phyloP scores from a whole-genome alignment of 1,140 invertebrate species.

The Hormaphis cornu region DNA sequence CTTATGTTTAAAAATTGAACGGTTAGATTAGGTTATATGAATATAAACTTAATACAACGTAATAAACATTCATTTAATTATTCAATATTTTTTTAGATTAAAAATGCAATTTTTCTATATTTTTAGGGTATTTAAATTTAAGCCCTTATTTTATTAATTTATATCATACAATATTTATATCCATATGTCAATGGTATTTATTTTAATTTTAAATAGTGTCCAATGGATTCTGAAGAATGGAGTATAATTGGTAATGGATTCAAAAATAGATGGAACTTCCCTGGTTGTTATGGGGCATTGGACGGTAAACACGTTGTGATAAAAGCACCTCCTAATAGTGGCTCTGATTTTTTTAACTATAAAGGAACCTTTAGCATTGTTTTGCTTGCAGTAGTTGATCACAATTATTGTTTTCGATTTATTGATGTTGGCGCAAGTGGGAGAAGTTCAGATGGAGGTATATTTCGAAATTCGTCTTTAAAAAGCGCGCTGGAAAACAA shows the following conservation, averaged over 20 bases:
- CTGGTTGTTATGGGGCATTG: constrained; percentile 40
- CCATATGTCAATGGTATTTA: too few relatives aligned
- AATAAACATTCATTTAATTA: too few relatives aligned
- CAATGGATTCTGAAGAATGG: constrained; percentile 39
- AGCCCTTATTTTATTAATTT: too few relatives aligned
- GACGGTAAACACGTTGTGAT: constrained; percentile 43
- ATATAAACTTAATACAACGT: too few relatives aligned
- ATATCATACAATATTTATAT: too few relatives aligned
- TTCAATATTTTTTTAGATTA: too few relatives aligned
- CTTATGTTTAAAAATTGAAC: too few relatives aligned
- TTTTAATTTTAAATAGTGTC: too few relatives aligned
- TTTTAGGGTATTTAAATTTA: too few relatives aligned
- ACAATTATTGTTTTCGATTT: constrained; percentile 35
- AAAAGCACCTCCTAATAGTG: constrained; percentile 39
- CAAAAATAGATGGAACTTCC: constrained; percentile 38
- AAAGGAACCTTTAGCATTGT: constrained; percentile 34
- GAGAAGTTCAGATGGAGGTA: constrained; percentile 41
- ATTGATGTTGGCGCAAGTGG: constrained; percentile 34
- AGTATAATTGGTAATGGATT: constrained; percentile 39
- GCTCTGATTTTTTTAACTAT: constrained; percentile 34
- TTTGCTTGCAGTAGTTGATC: constrained; percentile 35
- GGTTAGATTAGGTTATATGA: too few relatives aligned
- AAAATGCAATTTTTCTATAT: too few relatives aligned
- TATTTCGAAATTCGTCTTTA: constrained; percentile 39
- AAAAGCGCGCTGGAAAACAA: constrained; percentile 34